phyloP scores from a whole-genome alignment of 2,888 invertebrate genomes.

The Lasius fuliginosus region DNA sequence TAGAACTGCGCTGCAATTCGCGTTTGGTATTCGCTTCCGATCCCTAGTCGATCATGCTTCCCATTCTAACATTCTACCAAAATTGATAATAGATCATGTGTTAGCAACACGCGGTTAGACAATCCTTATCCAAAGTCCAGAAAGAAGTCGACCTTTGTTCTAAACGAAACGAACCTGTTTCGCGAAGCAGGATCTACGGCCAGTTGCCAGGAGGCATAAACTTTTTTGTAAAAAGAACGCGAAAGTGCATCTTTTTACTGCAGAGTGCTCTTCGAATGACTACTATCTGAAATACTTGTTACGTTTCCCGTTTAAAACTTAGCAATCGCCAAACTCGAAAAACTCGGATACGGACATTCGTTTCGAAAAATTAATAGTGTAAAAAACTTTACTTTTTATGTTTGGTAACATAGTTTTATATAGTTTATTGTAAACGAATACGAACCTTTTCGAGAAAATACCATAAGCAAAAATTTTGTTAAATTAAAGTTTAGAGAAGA shows the following conservation, averaged over 20 bases:
- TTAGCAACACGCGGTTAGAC: neutral
- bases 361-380: neutral
- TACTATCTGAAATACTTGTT: slow-evolving; percentile 19
- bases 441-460: neutral
- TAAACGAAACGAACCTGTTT: neutral
- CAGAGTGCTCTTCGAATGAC: slow-evolving; percentile 2
- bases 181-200: slow-evolving; percentile 54
- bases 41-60: slow-evolving; percentile 19
- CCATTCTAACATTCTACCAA: slow-evolving; percentile 14
- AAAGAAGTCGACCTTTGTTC: neutral
- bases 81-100: neutral
- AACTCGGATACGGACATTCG: neutral
- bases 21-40: neutral
- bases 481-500: neutral
- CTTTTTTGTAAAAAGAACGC: slow-evolving; percentile 43
- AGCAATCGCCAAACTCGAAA: neutral
- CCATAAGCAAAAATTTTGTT: neutral
- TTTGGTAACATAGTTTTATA: neutral
- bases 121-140: neutral
- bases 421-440: neutral
- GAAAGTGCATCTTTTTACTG: neutral
- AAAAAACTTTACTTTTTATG: neutral
- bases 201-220: slow-evolving; percentile 57
- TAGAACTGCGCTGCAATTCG: neutral
- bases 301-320: slow-evolving; percentile 2